phyloP scores from a whole-genome alignment of 2,113 vertebrate genomes.

The Thermophis baileyi region DNA sequence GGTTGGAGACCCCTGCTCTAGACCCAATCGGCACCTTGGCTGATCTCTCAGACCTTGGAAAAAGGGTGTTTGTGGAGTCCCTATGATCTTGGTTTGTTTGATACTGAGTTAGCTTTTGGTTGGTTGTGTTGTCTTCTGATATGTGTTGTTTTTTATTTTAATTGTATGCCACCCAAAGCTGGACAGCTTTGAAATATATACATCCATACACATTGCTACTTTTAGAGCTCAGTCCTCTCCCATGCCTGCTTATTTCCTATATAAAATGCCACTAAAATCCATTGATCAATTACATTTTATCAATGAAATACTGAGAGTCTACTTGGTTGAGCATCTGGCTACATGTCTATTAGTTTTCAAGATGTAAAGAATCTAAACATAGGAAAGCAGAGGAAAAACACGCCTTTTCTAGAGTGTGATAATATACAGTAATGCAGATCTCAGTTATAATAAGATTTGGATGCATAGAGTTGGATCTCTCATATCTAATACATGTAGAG shows the following conservation, averaged over 20 bases:
- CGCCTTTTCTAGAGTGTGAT: neutral
- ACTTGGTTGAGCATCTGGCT: neutral
- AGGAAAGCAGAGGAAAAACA: neutral
- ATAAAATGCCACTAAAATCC: neutral
- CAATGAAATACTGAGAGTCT: neutral
- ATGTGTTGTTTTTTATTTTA: neutral
- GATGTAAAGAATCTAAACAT: neutral
- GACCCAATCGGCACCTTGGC: neutral
- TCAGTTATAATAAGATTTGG: neutral
- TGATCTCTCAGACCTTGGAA: neutral
- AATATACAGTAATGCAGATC: neutral
- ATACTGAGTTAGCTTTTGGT: neutral
- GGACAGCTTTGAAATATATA: neutral
- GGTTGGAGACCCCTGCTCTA: neutral
- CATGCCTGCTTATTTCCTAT: neutral
- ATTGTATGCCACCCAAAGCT: neutral
- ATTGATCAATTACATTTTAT: neutral
- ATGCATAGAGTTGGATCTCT: neutral
- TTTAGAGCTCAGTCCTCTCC: neutral
- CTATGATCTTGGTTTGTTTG: neutral
- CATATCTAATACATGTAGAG: neutral
- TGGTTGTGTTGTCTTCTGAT: neutral
- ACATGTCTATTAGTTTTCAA: neutral
- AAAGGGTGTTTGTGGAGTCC: neutral
- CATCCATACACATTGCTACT: neutral